Conservation (phyloP, 1,140 invertebrate genomes). For the Gonioctena quinquepunctata region DNA sequence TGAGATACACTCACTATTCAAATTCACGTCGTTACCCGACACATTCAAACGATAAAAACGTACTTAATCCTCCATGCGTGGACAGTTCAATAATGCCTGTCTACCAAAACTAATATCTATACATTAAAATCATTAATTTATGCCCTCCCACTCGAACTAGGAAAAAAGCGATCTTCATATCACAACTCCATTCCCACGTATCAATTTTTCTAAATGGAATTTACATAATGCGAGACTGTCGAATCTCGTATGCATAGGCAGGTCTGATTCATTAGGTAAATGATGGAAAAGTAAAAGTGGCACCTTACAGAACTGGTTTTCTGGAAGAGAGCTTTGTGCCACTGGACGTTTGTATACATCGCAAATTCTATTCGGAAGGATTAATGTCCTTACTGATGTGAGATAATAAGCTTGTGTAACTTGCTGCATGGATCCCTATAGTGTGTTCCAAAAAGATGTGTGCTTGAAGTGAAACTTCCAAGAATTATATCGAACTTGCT, state of each 20-base stretch:
- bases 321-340: constrained; percentile 1
- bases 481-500: no score
- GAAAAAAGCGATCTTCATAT: neutral
- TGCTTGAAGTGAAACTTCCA: no score
- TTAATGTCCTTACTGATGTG: neutral
- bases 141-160: no score
- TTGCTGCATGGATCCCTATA: neutral
- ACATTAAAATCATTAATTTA: no score
- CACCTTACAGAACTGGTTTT: neutral
- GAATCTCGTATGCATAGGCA: neutral
- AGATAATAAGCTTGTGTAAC: constrained; percentile 7
- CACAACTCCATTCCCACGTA: neutral
- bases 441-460: neutral
- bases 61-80: no score
- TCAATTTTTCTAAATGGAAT: neutral
- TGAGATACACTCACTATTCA: no score
- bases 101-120: no score
- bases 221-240: neutral
- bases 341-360: constrained; percentile 4
- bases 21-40: no score
- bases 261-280: neutral
- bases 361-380: neutral
- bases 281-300: constrained; percentile 12
- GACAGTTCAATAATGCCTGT: no score
- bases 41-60: no score